Evolutionary conservation across 2,888 invertebrate genomes (phyloP).

Genomic region (Muschampia plurimacula): DNA sequence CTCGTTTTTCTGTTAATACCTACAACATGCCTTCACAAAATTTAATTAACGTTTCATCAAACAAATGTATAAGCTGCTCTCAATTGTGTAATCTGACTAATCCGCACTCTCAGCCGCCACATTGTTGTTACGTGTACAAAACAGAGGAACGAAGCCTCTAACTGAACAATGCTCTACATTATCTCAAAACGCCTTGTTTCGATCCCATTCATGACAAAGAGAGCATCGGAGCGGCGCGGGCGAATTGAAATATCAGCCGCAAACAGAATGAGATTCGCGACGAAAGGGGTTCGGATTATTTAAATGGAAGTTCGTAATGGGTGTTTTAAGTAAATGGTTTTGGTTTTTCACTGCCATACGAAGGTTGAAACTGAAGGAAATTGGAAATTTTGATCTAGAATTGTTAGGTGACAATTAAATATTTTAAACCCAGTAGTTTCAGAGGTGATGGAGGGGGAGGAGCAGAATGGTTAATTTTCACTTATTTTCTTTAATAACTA

Average conservation of each 20-base stretch:
- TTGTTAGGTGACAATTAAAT: too few relatives aligned
- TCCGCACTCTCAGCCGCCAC: conserved; percentile 1
- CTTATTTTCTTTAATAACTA: too few relatives aligned
- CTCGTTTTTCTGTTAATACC: too few relatives aligned
- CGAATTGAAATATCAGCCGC: conserved; percentile 43
- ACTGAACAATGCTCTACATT: conserved; percentile 10
- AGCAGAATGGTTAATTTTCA: too few relatives aligned
- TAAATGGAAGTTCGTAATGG: conserved; percentile 25
- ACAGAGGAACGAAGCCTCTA: conserved; percentile 9
- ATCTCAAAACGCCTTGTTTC: conserved; percentile 39
- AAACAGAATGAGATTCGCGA: conserved; percentile 31
- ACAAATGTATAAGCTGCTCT: neutral
- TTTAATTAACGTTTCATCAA: neutral
- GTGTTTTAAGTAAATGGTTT: conserved; percentile 6
- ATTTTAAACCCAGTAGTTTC: neutral
- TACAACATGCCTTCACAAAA: too few relatives aligned
- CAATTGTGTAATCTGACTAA: conserved; percentile 7
- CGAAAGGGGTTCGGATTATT: conserved; percentile 28
- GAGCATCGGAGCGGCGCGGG: conserved; percentile 61
- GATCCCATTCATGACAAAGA: conserved; percentile 64
- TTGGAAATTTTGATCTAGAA: neutral
- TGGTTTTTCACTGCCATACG: neutral
- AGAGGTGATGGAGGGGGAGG: too few relatives aligned
- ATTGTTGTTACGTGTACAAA: conserved; percentile 18
- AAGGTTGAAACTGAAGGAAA: neutral